Evolutionary conservation across 2,888 invertebrate genomes (phyloP).

Genomic region (Ferrisia virgata): DNA sequence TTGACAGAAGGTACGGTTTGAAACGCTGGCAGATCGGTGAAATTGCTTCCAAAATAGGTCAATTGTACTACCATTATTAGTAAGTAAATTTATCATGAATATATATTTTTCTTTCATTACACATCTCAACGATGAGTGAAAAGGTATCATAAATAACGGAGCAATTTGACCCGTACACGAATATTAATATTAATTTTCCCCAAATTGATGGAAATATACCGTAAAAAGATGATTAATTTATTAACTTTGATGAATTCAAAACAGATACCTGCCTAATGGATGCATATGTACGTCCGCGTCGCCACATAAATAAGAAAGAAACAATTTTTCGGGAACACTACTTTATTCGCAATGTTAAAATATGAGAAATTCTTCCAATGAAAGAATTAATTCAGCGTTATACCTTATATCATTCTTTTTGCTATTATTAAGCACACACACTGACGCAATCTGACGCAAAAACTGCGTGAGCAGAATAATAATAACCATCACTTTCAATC

Average conservation of each 20-base stretch:
- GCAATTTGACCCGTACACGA: not conserved
- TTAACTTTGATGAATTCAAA: not conserved
- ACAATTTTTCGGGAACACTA: not conserved
- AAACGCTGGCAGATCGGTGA: slow-evolving; percentile 98
- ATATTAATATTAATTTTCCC: not conserved
- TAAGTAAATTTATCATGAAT: slow-evolving; percentile 58
- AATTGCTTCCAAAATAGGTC: slow-evolving; percentile 97
- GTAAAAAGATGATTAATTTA: not conserved
- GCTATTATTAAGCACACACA: not conserved
- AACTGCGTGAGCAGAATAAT: slow-evolving; percentile 18
- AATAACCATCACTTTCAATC: slow-evolving; percentile 23
- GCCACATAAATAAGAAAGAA: not conserved
- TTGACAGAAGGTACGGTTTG: slow-evolving; percentile 89
- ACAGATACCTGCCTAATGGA: no score
- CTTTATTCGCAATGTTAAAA: not conserved
- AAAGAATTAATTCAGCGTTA: slow-evolving; percentile 4
- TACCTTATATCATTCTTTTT: not conserved
- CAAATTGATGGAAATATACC: not conserved
- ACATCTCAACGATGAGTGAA: not conserved
- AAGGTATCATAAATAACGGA: not conserved
- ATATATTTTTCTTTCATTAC: not conserved
- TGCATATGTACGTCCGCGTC: no score
- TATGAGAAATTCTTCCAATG: slow-evolving; percentile 11
- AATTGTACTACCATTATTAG: slow-evolving; percentile 98
- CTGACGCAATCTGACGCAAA: slow-evolving; percentile 8